Evolutionary conservation across 2,888 invertebrate genomes (phyloP), one percentile per base, ranked within the genome.

Genomic region (Microctonus brassicae): DNA sequence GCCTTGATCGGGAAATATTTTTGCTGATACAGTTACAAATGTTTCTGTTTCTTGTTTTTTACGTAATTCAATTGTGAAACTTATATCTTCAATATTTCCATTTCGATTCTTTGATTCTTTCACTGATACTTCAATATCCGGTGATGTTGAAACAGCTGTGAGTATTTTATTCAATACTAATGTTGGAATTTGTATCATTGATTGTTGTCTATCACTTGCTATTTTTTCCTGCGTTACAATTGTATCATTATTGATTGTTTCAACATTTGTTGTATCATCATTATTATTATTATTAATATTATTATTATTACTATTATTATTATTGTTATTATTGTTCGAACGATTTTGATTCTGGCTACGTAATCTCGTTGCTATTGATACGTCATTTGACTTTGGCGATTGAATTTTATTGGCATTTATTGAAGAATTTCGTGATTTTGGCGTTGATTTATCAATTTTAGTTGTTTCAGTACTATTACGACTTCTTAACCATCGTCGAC

Each of bases 1-100:
- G 11, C 85, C 87, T 58, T 86, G 86, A 75, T 87, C 86, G 2
- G 87, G 87, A 73, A 87, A 87, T 29, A 87, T 86, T 67, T 82
- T 84, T 0, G 87, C 87, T 42, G 84, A 78, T 10, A 84, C 86
- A 0, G 82, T 85, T 1, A 79, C 39, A 10, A 73, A n/a, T 26
- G 75, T 61, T 9, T 78, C 70, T 6, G 76, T 78, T 4, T 80
- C 76, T 42, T 82, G 77, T 55, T 86, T 87, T 57, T 84, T 85
- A 22, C 84, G 81, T 3, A 87, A 72, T 73, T 87, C 87, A 26
- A 87, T 82, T 0, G 85, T 86, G 68, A 87, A 87, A 70, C 87
- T 87, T 36, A 87, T 87, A 69, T 87, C 87, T 60, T 87, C 87
- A 0, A 77, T 78, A 62, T 85, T 84, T 10, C 73, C 75, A 61